A percentile compares a stretch with the other conserved stretches of the same genome.
Conservation (phyloP, 2,797 vertebrate genomes). For the Melanotaenia trifasciata region DNA sequence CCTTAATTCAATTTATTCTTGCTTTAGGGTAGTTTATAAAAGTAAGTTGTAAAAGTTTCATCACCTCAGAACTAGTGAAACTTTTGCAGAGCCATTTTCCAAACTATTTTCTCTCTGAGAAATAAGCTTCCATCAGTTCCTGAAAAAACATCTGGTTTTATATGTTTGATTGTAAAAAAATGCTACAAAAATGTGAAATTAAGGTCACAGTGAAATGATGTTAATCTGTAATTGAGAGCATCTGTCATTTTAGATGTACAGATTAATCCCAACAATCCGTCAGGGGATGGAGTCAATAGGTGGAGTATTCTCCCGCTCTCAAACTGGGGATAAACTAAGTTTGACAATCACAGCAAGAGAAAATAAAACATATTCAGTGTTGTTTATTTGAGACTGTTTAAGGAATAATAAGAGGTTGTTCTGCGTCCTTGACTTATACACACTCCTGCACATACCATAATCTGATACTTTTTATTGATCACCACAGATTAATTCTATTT, state of each 20-base stretch:
- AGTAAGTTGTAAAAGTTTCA: slow-evolving; percentile 5
- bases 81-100: slow-evolving; percentile 1
- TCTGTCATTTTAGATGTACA: slow-evolving; percentile 62
- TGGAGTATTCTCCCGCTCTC: not conserved
- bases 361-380: not conserved
- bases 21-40: not conserved
- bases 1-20: slow-evolving; percentile 19
- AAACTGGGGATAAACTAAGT: not conserved
- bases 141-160: slow-evolving; percentile 13
- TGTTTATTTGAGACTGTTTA: not conserved
- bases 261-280: slow-evolving; percentile 35
- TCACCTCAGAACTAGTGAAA: slow-evolving; percentile 3
- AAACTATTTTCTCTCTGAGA: slow-evolving; percentile 5
- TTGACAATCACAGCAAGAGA: not conserved
- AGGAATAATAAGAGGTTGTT: not conserved
- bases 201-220: slow-evolving; percentile 56
- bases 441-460: slow-evolving; percentile 15
- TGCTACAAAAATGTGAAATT: slow-evolving; percentile 35
- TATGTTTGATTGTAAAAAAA: slow-evolving; percentile 5
- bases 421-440: not conserved
- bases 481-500: slow-evolving; percentile 12
- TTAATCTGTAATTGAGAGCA: slow-evolving; percentile 63
- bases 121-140: slow-evolving; percentile 18
- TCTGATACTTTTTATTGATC: slow-evolving; percentile 42
- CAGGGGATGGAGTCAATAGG: slow-evolving; percentile 16